These are phyloP conservation scores for Pachyrhynchus sulphureomaculatus DNA, from an alignment of 1,140 invertebrate genomes.

Conservation along the genomic window DNA sequence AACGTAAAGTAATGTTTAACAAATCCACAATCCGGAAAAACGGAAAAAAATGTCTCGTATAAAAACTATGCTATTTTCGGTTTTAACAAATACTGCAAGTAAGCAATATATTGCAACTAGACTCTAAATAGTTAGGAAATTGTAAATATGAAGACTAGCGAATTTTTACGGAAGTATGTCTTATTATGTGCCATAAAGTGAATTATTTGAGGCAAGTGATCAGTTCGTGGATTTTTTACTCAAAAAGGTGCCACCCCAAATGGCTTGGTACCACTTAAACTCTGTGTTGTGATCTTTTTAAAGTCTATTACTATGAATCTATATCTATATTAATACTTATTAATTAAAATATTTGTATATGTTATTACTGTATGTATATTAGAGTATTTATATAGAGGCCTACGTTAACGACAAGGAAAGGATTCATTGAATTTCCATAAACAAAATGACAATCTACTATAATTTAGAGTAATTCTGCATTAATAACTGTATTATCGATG, in stretches of 20 bases:
- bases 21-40: neutral
- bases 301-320: constrained; percentile 54
- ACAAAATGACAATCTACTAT: constrained; percentile 49
- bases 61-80: neutral
- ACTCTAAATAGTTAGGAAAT: neutral
- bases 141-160: constrained; percentile 2
- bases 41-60: neutral
- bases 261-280: constrained; percentile 45
- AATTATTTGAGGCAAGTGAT: constrained; percentile 21
- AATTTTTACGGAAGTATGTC: constrained; percentile 25
- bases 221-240: constrained; percentile 40
- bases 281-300: constrained; percentile 55
- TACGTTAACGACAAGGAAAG: constrained; percentile 28
- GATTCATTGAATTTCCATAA: constrained; percentile 35
- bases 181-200: constrained; percentile 39
- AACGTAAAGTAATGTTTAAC: no score
- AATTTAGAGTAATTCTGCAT: constrained; percentile 37
- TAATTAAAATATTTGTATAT: constrained; percentile 52
- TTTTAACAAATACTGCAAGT: neutral
- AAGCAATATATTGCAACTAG: neutral
- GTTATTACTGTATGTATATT: constrained; percentile 50
- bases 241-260: constrained; percentile 34
- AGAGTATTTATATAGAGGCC: constrained; percentile 38
- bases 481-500: constrained; percentile 43
- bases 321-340: constrained; percentile 53